Percentiles rank a stretch among this genome's conserved stretches.
Evolutionary conservation across 2,113 vertebrate genomes (phyloP).

Genomic region (Trochalopteron elliotii): DNA sequence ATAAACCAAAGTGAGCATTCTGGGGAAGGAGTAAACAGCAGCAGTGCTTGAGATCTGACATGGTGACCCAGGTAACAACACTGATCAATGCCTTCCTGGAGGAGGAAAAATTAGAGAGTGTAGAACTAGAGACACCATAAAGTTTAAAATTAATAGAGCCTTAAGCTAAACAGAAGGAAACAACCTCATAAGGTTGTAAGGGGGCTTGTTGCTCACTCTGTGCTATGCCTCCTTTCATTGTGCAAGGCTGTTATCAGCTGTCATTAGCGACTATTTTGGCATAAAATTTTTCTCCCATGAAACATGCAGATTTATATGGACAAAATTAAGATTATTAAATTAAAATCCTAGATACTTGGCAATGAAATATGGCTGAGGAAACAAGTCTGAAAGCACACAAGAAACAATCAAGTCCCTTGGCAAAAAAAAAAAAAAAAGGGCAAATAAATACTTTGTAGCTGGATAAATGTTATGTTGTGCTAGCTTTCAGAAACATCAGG

Average conservation of each 20-base stretch:
- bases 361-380: neutral
- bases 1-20: constrained; percentile 33
- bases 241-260: neutral
- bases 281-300: neutral
- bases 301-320: neutral
- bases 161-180: constrained; percentile 33
- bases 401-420: neutral
- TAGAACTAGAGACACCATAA: constrained; percentile 2
- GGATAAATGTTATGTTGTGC: neutral
- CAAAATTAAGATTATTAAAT: neutral
- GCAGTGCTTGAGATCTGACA: neutral
- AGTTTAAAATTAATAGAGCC: neutral
- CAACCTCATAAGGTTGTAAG: neutral
- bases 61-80: neutral
- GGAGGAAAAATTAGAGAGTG: neutral
- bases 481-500: neutral
- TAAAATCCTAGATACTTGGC: neutral
- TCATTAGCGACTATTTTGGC: neutral
- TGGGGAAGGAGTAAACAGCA: constrained; percentile 28
- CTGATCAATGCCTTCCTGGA: neutral
- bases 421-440: neutral
- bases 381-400: neutral
- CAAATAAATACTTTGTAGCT: neutral
- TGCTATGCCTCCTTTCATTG: constrained; percentile 2
- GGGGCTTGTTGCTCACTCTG: neutral